Evolutionary conservation across 2,113 vertebrate species (phyloP).

Genomic region (Scomber scombrus): DNA sequence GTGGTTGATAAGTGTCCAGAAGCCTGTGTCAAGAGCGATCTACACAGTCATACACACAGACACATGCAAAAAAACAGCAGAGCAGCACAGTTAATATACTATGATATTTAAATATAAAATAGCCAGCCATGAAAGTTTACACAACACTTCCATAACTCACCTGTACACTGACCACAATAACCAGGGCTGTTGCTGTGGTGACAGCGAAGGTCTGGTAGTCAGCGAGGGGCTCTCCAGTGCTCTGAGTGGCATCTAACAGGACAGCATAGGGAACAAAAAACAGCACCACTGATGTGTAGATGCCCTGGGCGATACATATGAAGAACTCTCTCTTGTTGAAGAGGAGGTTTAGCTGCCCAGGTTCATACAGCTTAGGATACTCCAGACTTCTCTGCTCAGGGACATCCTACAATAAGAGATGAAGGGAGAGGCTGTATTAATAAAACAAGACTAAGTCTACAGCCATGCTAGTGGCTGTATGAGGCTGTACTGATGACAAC

Average conservation of each 20-base stretch:
- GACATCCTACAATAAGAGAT: slow-evolving; percentile 86
- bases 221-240: slow-evolving; percentile 88
- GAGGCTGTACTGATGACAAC: too few species aligned
- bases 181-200: slow-evolving; percentile 93
- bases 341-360: slow-evolving; percentile 95
- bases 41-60: slow-evolving; percentile 67
- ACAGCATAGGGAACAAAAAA: slow-evolving; percentile 93
- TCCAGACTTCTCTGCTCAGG: slow-evolving; percentile 94
- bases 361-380: slow-evolving; percentile 95
- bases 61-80: not conserved
- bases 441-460: not conserved
- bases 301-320: slow-evolving; percentile 96
- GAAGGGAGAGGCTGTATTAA: not conserved
- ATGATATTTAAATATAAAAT: not conserved
- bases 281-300: slow-evolving; percentile 94
- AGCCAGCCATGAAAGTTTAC: not conserved
- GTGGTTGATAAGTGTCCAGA: slow-evolving; percentile 96
- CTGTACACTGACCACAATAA: slow-evolving; percentile 96
- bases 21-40: slow-evolving; percentile 94
- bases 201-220: slow-evolving; percentile 97
- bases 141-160: slow-evolving; percentile 71
- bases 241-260: slow-evolving; percentile 88
- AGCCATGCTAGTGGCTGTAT: too few species aligned
- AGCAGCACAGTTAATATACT: slow-evolving; percentile 14
- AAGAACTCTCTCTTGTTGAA: slow-evolving; percentile 99